Evolutionary conservation across 1,140 invertebrate genomes (phyloP).

Genomic region (Megalopta genalis): DNA sequence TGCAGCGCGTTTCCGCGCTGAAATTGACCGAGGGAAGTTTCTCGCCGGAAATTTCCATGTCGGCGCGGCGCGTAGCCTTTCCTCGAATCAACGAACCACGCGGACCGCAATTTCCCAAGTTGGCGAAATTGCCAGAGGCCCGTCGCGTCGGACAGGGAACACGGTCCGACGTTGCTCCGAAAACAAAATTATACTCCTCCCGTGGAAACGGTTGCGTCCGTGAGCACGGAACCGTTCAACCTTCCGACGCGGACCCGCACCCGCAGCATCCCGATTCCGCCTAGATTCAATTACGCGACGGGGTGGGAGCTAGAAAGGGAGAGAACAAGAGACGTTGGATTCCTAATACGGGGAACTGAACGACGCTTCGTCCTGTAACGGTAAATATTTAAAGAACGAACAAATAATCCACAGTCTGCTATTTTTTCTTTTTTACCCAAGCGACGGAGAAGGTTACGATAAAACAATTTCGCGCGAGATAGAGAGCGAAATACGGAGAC

Average conservation of each 20-base stretch:
- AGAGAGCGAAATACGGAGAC: no score
- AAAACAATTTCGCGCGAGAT: no score
- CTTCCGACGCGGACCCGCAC: constrained; percentile 23
- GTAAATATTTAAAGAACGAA: no score
- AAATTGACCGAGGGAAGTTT: neutral
- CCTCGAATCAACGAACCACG: constrained; percentile 11
- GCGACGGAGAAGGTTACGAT: no score
- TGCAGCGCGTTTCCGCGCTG: neutral
- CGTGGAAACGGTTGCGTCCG: constrained; percentile 29
- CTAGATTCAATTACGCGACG: constrained; percentile 60
- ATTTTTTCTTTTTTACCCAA: no score
- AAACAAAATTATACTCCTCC: constrained; percentile 37
- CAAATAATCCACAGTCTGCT: no score
- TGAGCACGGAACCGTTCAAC: neutral
- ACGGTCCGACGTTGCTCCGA: neutral
- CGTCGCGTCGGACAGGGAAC: neutral
- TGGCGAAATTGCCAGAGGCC: constrained; percentile 9
- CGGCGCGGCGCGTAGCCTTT: neutral
- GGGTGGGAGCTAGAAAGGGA: neutral
- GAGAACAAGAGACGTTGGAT: no score
- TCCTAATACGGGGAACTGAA: no score
- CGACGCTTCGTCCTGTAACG: no score
- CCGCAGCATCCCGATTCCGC: constrained; percentile 46
- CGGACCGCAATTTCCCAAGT: constrained; percentile 31
- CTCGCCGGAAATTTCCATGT: neutral